These are phyloP conservation scores for Pelodiscus sinensis DNA, from an alignment of 2,113 vertebrate species.

Conservation along the genomic window DNA sequence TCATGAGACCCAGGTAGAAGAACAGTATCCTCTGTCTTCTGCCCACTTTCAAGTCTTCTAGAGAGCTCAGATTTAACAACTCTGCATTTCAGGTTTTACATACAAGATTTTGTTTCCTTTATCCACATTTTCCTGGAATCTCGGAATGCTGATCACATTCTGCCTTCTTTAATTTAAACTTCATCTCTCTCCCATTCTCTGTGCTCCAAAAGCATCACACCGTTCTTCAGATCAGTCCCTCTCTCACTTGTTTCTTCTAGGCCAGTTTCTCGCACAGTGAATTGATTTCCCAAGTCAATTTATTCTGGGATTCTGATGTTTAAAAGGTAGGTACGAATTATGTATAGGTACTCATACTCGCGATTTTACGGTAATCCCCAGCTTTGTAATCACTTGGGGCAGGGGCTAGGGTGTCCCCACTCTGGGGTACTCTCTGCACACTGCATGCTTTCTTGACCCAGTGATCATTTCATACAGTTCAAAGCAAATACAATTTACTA, in stretches of 20 bases:
- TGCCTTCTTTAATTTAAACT: background rate
- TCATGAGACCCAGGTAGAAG: background rate
- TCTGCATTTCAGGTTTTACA: slow-evolving; percentile 26
- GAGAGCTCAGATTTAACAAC: slow-evolving; percentile 44
- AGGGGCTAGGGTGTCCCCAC: too few species aligned
- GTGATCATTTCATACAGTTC: too few species aligned
- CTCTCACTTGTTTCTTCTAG: background rate
- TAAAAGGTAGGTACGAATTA: too few species aligned
- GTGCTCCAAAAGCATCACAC: background rate
- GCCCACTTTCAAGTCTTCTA: background rate
- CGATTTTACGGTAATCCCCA: too few species aligned
- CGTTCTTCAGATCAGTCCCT: background rate
- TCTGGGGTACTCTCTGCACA: too few species aligned
- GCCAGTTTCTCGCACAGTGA: background rate
- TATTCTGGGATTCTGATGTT: too few species aligned
- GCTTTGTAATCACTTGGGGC: too few species aligned
- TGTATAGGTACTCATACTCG: too few species aligned
- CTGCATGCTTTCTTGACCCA: too few species aligned
- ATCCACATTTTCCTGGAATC: background rate
- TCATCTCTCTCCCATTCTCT: background rate
- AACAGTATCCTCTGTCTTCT: background rate
- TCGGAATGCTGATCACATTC: slow-evolving; percentile 22
- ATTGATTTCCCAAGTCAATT: background rate
- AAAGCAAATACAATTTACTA: too few species aligned
- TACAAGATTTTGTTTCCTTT: slow-evolving; percentile 15